Percentiles rank a stretch among this genome's conserved stretches.
phyloP scores from a whole-genome alignment of 2,888 invertebrate genomes.

The Aphidius colemani region DNA sequence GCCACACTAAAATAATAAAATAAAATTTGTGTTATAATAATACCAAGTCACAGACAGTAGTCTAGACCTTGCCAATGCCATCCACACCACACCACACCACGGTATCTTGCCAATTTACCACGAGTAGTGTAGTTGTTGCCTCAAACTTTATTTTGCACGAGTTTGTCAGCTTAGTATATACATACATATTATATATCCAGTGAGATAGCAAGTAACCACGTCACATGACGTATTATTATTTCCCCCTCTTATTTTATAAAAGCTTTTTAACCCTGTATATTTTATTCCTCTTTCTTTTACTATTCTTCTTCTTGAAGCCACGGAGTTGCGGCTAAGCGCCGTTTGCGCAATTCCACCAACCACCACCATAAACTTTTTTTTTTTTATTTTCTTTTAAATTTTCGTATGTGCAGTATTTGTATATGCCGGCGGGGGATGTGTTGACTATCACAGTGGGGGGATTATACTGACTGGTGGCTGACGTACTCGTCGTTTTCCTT shows the following conservation, averaged over 20 bases:
- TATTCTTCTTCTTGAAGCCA: not conserved
- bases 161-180: no score
- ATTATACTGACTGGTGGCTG: conserved; percentile 20
- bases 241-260: not conserved
- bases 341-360: conserved; percentile 29
- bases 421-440: conserved; percentile 6
- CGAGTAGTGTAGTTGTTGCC: not conserved
- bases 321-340: no score
- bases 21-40: not conserved
- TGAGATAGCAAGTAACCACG: not conserved
- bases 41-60: conserved; percentile 30
- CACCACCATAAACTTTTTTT: conserved; percentile 1
- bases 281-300: not conserved
- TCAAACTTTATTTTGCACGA: no score
- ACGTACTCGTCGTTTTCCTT: conserved; percentile 24
- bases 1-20: no score
- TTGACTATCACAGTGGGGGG: not conserved
- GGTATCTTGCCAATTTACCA: conserved; percentile 3
- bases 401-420: not conserved
- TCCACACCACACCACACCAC: conserved; percentile 18
- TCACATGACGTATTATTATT: conserved; percentile 15
- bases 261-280: not conserved
- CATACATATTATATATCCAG: no score
- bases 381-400: not conserved
- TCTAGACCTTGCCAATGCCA: conserved; percentile 56